phyloP scores from a whole-genome alignment of 2,888 invertebrate species.

The Microchrysa polita region DNA sequence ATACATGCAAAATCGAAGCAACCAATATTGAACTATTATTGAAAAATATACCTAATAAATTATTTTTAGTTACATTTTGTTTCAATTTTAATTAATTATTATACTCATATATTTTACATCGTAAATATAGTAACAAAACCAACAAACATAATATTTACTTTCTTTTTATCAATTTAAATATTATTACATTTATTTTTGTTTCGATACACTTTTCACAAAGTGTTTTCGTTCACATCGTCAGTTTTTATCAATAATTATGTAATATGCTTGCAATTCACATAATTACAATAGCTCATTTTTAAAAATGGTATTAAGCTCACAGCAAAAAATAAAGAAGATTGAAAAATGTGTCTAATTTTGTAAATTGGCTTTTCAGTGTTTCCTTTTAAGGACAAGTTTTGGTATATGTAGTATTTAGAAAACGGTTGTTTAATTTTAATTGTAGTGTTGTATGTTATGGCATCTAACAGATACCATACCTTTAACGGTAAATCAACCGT shows the following conservation, averaged over 20 bases:
- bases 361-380: too few relatives aligned
- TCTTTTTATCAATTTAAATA: conserved; percentile 11
- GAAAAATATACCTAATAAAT: conserved; percentile 20
- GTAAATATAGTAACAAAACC: conserved; percentile 29
- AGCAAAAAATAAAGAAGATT: conserved; percentile 39
- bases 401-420: neutral
- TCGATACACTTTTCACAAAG: neutral
- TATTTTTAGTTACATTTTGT: conserved; percentile 6
- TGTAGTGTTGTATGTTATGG: too few relatives aligned
- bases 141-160: conserved; percentile 8
- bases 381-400: neutral
- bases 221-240: neutral
- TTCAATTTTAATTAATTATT: conserved; percentile 20
- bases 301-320: conserved; percentile 36
- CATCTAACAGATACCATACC: too few relatives aligned
- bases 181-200: neutral
- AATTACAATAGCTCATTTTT: conserved; percentile 11
- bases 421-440: neutral
- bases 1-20: conserved; percentile 20
- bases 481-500: too few relatives aligned
- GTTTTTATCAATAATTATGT: neutral
- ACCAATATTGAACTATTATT: conserved; percentile 5
- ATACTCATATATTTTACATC: conserved; percentile 38
- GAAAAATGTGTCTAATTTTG: conserved; percentile 22
- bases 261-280: neutral